Conservation (phyloP, 2,797 vertebrate species). For the Acanthis flammea region DNA sequence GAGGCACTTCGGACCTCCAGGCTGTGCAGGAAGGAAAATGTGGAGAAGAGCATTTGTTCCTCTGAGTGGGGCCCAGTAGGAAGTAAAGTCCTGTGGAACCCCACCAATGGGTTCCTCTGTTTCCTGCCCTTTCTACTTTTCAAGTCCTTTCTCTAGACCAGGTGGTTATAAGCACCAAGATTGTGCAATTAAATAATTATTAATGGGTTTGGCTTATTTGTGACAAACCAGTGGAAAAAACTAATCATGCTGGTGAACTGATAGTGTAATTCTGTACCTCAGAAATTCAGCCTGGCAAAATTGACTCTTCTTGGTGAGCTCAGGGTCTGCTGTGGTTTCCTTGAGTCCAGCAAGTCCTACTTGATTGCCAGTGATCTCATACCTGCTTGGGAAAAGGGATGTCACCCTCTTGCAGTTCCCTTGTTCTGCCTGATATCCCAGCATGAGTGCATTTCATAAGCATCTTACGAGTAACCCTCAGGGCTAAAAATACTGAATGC, state of each 20-base stretch:
- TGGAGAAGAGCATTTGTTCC: neutral
- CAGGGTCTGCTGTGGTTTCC: neutral
- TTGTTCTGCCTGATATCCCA: neutral
- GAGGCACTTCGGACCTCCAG: neutral
- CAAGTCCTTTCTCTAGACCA: neutral
- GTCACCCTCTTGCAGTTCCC: neutral
- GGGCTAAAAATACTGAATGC: slow-evolving; percentile 1
- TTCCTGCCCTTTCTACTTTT: neutral
- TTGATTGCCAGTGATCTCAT: neutral
- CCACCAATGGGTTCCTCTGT: neutral
- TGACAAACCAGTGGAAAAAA: neutral
- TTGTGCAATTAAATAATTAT: neutral
- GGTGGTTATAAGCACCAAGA: neutral
- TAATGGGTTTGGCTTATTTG: neutral
- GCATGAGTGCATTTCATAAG: neutral
- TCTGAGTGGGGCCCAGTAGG: neutral
- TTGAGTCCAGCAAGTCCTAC: neutral
- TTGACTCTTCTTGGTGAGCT: neutral
- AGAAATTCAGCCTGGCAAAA: neutral
- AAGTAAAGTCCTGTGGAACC: neutral
- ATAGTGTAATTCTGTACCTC: neutral
- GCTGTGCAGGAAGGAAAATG: slow-evolving; percentile 32
- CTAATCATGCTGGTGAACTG: neutral
- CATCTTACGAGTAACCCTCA: neutral
- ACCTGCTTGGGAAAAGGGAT: neutral